Conservation (phyloP, 1,140 invertebrate species). For the Pachypeltis micranthus region DNA sequence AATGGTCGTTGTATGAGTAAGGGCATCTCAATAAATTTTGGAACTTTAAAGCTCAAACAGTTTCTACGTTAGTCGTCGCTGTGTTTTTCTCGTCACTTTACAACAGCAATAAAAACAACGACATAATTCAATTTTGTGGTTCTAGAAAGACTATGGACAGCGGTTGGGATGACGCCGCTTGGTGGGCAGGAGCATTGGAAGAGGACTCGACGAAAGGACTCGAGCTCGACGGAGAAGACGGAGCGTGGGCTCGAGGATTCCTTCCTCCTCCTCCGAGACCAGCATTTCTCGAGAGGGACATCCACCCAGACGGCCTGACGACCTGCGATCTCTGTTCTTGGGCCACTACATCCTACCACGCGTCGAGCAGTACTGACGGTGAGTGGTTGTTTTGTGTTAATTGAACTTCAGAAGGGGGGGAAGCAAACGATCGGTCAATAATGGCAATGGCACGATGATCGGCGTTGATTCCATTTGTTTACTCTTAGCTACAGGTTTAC, state of each 20-base stretch:
- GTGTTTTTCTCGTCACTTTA: too few relatives aligned
- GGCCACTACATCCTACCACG: slow-evolving; percentile 42
- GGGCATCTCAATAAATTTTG: too few relatives aligned
- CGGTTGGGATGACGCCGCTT: slow-evolving; percentile 38
- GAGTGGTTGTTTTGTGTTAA: too few relatives aligned
- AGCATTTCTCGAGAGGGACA: slow-evolving; percentile 42
- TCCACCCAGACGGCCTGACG: slow-evolving; percentile 50
- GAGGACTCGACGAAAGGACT: slow-evolving; percentile 46
- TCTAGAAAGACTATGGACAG: slow-evolving; percentile 11
- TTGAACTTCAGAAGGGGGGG: neutral
- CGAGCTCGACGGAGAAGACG: slow-evolving; percentile 45
- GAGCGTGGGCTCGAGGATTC: slow-evolving; percentile 51
- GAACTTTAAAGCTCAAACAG: too few relatives aligned
- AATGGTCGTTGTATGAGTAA: too few relatives aligned
- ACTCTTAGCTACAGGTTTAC: too few relatives aligned
- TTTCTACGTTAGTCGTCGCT: too few relatives aligned
- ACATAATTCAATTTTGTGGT: too few relatives aligned
- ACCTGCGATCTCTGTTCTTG: slow-evolving; percentile 59
- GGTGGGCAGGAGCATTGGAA: slow-evolving; percentile 43
- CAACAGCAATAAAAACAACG: too few relatives aligned
- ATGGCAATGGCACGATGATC: too few relatives aligned
- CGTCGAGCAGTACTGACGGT: slow-evolving; percentile 3
- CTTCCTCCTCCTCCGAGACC: slow-evolving; percentile 50
- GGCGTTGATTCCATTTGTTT: too few relatives aligned
- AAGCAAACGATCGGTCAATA: too few relatives aligned